Evolutionary conservation across 1,140 invertebrate genomes (phyloP), one percentile per base, ranked within the genome.

Genomic region (Halictus rubicundus): DNA sequence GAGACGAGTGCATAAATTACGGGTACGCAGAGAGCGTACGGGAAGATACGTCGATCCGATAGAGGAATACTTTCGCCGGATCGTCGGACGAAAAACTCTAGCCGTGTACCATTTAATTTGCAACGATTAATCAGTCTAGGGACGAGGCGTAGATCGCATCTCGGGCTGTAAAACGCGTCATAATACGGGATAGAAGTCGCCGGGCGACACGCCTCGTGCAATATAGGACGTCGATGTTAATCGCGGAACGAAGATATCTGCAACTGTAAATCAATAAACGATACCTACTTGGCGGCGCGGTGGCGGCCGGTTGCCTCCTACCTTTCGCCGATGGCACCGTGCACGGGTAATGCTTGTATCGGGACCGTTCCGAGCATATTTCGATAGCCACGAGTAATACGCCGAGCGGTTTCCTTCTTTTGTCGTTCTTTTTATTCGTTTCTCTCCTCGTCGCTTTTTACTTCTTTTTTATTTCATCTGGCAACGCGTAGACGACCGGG

Each of bases 201-300:
- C 39, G 46, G 12, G 16, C 39, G 68, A 21, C 74, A 42, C 68
- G 72, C 37, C 79, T 60, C 69, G 70, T 49, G 21, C 68, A 72
- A 76, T 75, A 64, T 66, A 75, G 61, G 72, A 69, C 42, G 76
- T 16, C 25, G 82, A 84, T 86, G 68, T 83, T 74, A 80, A 87
- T 86, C 86, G 70, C 21, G 2, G 57, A 32, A 72, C 32, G n/a
- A 52, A 82, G 73, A 77, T 81, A 81, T 84, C 86, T 83, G 66
- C 65, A 61, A 86, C 84, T 83, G 85, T 84, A 86, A 87, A 87
- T 87, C 85, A 84, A 84, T 86, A 86, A 86, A 79, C 78, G 78
- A 82, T 86, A 80, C 49, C 49, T 52, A 52, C 74, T 59, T 21
- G 52, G 39, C 54, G 68, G 59, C 32, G 32, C 32, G 32, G 32